Percentiles rank a stretch among this genome's conserved stretches.
phyloP scores from a whole-genome alignment of 30 jellyfish, hydroid and myxozoan species.

The Pelagia noctiluca region DNA sequence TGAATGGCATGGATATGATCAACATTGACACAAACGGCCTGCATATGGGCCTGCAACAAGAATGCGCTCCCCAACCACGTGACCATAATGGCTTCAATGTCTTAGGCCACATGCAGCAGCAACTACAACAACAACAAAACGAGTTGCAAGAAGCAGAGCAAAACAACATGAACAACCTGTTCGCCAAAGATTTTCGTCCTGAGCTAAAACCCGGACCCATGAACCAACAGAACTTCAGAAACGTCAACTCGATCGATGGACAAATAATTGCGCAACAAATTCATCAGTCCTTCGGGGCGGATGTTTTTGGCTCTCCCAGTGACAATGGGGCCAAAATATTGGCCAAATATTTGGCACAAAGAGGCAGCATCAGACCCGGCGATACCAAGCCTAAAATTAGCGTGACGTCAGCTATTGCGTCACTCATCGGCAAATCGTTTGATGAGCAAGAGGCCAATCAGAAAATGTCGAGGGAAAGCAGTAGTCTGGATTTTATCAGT shows the following conservation, averaged over 20 bases:
- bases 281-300: constrained; percentile 75
- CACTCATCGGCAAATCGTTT: constrained; percentile 59
- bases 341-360: constrained; percentile 70
- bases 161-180: not conserved
- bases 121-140: not conserved
- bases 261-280: constrained; percentile 64
- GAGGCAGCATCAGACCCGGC: constrained; percentile 67
- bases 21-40: not conserved
- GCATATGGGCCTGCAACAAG: not conserved
- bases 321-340: constrained; percentile 70
- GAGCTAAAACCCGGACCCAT: constrained; percentile 15
- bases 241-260: constrained; percentile 42
- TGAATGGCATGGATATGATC: constrained; percentile 1
- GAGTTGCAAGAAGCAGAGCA: not conserved
- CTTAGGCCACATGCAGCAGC: not conserved
- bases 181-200: not conserved
- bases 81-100: not conserved
- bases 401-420: constrained; percentile 69
- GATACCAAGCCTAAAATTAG: constrained; percentile 35
- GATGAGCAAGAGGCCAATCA: constrained; percentile 70
- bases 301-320: constrained; percentile 67
- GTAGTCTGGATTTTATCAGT: constrained; percentile 39
- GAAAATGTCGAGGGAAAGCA: constrained; percentile 33
- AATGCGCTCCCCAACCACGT: not conserved
- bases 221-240: not conserved